Evolutionary conservation across 2,797 vertebrate genomes (phyloP).

Genomic region (Amphiprion clarkii): DNA sequence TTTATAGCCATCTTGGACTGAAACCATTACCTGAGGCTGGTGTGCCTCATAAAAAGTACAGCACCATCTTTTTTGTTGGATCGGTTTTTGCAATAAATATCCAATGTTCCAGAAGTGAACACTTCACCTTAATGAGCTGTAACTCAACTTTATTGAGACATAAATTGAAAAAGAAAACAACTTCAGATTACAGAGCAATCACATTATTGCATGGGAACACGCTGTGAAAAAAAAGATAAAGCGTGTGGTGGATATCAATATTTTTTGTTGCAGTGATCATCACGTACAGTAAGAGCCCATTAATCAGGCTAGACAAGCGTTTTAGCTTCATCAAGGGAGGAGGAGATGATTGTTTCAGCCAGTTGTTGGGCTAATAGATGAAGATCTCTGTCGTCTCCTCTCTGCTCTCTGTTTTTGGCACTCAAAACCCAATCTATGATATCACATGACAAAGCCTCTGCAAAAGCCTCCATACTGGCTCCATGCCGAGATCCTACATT

Average conservation of each 20-base stretch:
- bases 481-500: slow-evolving; percentile 27
- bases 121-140: not conserved
- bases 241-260: not conserved
- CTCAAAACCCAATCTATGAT: slow-evolving; percentile 65
- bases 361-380: slow-evolving; percentile 64
- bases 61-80: not conserved
- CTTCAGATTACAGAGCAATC: not conserved
- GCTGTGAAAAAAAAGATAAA: no score
- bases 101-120: not conserved
- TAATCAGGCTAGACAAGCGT: slow-evolving; percentile 11
- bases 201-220: slow-evolving; percentile 3
- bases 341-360: slow-evolving; percentile 72
- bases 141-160: slow-evolving; percentile 2
- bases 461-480: slow-evolving; percentile 65
- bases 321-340: slow-evolving; percentile 68
- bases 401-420: slow-evolving; percentile 17
- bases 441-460: slow-evolving; percentile 73
- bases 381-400: slow-evolving; percentile 13
- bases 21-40: not conserved
- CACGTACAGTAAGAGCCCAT: not conserved
- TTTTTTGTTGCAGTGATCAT: no score
- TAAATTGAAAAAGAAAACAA: not conserved
- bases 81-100: not conserved
- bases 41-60: not conserved
- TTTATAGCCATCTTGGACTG: not conserved